phyloP scores from a whole-genome alignment of 2,888 invertebrate genomes.

The Hemistola chrysoprasaria region DNA sequence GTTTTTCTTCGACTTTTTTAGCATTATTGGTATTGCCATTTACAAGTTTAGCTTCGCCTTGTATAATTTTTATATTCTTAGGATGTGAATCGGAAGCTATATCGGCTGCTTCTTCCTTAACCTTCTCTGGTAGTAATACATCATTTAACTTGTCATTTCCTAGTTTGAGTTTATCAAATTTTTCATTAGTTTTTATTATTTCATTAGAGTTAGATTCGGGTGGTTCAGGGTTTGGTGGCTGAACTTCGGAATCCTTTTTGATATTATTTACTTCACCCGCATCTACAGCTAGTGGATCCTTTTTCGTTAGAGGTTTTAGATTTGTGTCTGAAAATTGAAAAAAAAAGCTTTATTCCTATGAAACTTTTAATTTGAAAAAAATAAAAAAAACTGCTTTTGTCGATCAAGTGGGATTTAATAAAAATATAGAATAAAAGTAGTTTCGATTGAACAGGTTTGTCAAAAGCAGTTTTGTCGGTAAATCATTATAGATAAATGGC shows the following conservation, averaged over 20 bases:
- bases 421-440: too few relatives aligned
- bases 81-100: constrained; percentile 59
- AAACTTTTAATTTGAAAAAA: too few relatives aligned
- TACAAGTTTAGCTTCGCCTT: constrained; percentile 41
- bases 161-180: constrained; percentile 32
- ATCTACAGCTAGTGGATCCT: constrained; percentile 32
- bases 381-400: too few relatives aligned
- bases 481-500: too few relatives aligned
- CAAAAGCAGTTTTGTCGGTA: too few relatives aligned
- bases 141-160: constrained; percentile 16
- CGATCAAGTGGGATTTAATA: too few relatives aligned
- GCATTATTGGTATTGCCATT: constrained; percentile 42
- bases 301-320: constrained; percentile 39
- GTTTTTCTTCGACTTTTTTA: constrained; percentile 36
- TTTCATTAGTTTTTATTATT: constrained; percentile 43
- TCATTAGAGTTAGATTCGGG: constrained; percentile 69
- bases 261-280: constrained; percentile 32
- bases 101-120: constrained; percentile 40
- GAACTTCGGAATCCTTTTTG: constrained; percentile 64
- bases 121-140: constrained; percentile 25
- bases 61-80: constrained; percentile 55
- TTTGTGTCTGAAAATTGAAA: too few relatives aligned
- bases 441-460: too few relatives aligned
- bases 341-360: too few relatives aligned
- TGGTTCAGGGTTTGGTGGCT: constrained; percentile 74